phyloP scores from a whole-genome alignment of 2,888 invertebrate species.

The Megamerina dolium region DNA sequence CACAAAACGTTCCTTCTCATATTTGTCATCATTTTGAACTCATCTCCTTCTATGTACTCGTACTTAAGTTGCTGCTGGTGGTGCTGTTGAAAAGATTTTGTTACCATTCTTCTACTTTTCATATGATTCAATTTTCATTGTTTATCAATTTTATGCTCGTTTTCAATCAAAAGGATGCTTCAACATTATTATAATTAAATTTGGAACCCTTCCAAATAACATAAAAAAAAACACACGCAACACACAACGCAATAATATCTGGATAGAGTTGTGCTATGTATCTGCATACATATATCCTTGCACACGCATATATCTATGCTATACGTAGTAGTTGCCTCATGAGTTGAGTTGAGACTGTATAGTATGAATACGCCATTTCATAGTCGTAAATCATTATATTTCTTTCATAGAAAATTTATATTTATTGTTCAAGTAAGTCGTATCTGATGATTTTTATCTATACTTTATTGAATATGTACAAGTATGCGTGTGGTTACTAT shows the following conservation, averaged over 20 bases:
- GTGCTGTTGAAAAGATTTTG: no score
- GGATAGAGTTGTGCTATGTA: not conserved
- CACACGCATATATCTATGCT: not conserved
- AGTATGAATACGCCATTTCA: not conserved
- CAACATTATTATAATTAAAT: constrained; percentile 36
- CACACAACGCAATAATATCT: constrained; percentile 2
- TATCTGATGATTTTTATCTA: constrained; percentile 6
- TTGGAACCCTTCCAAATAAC: constrained; percentile 40
- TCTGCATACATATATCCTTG: not conserved
- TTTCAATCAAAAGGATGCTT: constrained; percentile 23
- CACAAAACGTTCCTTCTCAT: not conserved
- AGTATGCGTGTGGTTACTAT: constrained; percentile 11
- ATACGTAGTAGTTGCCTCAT: no score
- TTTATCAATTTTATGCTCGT: constrained; percentile 46
- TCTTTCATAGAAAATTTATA: not conserved
- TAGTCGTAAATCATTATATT: not conserved
- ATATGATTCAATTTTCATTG: constrained; percentile 42
- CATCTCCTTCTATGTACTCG: not conserved
- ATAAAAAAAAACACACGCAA: constrained; percentile 28
- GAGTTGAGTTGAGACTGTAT: no score
- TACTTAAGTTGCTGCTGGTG: no score
- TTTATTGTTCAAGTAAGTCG: constrained; percentile 2
- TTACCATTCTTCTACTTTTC: no score
- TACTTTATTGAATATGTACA: constrained; percentile 16
- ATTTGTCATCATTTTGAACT: not conserved